phyloP scores from a whole-genome alignment of 1,140 invertebrate genomes.

The Dendroctonus valens region DNA sequence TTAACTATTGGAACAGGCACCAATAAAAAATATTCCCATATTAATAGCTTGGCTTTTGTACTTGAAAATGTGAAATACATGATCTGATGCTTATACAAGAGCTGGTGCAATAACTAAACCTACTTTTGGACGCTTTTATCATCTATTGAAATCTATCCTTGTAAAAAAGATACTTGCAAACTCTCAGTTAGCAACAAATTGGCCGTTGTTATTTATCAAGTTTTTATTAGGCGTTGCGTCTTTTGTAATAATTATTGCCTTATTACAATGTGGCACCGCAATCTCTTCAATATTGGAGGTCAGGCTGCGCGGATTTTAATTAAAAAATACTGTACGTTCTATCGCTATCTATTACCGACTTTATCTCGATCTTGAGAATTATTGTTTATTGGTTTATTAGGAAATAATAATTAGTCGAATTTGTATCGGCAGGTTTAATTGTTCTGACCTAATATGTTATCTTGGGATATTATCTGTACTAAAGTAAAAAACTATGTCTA shows the following conservation, averaged over 20 bases:
- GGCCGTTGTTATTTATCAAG: slow-evolving; percentile 18
- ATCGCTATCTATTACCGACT: slow-evolving; percentile 10
- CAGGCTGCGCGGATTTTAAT: slow-evolving; percentile 17
- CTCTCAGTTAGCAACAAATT: slow-evolving; percentile 17
- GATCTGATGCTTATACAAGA: slow-evolving; percentile 1
- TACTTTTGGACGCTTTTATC: slow-evolving; percentile 18
- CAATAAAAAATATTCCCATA: too few species aligned
- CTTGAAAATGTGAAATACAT: slow-evolving; percentile 9
- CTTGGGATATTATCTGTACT: slow-evolving; percentile 3
- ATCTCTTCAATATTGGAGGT: slow-evolving; percentile 29
- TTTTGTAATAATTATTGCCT: slow-evolving; percentile 32
- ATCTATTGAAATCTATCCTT: slow-evolving; percentile 29
- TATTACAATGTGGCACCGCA: slow-evolving; percentile 30
- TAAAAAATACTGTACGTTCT: slow-evolving; percentile 17
- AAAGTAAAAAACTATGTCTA: slow-evolving; percentile 6
- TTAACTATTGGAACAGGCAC: too few species aligned
- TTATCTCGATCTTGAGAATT: slow-evolving; percentile 27
- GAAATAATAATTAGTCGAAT: slow-evolving; percentile 29
- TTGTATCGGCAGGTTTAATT: slow-evolving; percentile 15
- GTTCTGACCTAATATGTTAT: slow-evolving; percentile 16
- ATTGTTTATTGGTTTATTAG: slow-evolving; percentile 30
- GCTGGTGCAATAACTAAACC: slow-evolving; percentile 10
- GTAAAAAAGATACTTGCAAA: slow-evolving; percentile 15
- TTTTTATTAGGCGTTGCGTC: slow-evolving; percentile 29
- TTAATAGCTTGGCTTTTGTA: too few species aligned